Evolutionary conservation across 1,140 invertebrate genomes (phyloP), one percentile per base, ranked within the genome.

Genomic region (Bactericera cockerelli): DNA sequence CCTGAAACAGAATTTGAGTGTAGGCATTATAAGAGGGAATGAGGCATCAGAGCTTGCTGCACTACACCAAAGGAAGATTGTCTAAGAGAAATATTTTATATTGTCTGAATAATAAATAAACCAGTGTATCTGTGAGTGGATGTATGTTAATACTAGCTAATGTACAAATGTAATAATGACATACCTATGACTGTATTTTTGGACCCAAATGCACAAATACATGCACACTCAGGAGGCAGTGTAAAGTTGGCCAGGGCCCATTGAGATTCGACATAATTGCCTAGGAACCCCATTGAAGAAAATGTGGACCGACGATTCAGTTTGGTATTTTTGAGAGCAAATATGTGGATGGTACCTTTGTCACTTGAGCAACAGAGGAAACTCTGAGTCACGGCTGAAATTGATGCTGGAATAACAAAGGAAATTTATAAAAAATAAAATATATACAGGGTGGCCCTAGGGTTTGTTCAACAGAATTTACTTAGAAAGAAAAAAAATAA

Each of bases 301-400:
- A 87, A 81, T 80, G 79, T 79, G 49, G 84, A 80, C 69, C 77
- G 72, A 61, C 74, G 71, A 71, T 83, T 83, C 8, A 81, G 71
- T 66, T 75, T 74, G 42, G 82, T 81, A 65, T 88, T 79, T 71
- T 87, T 87, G 0, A 91, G 70, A 54, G 87, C 86, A 76, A 89
- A 95, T 74, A 94, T 89, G 74, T 95, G 92, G 60, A 94, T 78
- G 31, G 92, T 94, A 65, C 90, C 92, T 76, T 93, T 94, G 71
- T 94, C 91, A 74, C 89, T 93, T 16, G 89, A 91, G 67, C 83
- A 89, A 72, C 89, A 90, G 26, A 94, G 72, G 70, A 85, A n/a
- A 89, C 64, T 89, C 82, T 1, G 84, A 88, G 70, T 87, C 81
- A 67, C 75, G 76, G 70, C 87, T 91, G 70, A 94, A 93, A 63